Percentiles rank a stretch among this genome's conserved stretches.
Conservation (phyloP, 2,888 invertebrate species). For the Leucophora obtusa region DNA sequence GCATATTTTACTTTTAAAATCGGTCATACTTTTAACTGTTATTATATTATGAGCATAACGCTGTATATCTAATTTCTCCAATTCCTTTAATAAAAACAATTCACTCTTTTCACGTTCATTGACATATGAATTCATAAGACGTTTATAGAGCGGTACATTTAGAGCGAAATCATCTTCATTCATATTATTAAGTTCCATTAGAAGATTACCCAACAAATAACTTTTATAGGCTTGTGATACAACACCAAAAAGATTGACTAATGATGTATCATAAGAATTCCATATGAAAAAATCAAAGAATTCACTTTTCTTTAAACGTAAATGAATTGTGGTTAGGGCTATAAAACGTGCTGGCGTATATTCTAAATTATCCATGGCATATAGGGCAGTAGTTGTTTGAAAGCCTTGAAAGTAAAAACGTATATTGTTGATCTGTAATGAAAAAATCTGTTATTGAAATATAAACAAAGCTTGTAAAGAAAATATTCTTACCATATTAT, state of each 20-base stretch:
- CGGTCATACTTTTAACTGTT: constrained; percentile 67
- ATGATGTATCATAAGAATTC: constrained; percentile 67
- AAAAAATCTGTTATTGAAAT: too few species aligned
- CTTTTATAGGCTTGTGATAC: constrained; percentile 73
- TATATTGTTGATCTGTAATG: constrained; percentile 72
- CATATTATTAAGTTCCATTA: constrained; percentile 72
- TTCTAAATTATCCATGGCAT: constrained; percentile 53
- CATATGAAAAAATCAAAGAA: constrained; percentile 72
- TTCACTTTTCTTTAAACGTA: constrained; percentile 69
- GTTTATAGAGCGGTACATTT: constrained; percentile 69
- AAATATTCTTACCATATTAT: constrained; percentile 70
- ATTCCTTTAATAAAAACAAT: constrained; percentile 69
- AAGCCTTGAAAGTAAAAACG: constrained; percentile 73
- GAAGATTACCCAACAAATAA: constrained; percentile 72
- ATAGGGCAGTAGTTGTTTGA: constrained; percentile 56
- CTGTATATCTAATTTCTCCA: constrained; percentile 70
- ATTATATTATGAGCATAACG: constrained; percentile 69
- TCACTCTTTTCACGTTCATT: constrained; percentile 73
- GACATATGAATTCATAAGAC: constrained; percentile 71
- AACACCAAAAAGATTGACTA: constrained; percentile 71
- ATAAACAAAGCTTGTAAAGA: too few species aligned
- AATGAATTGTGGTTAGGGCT: constrained; percentile 71
- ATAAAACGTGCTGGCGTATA: constrained; percentile 73
- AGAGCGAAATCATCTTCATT: constrained; percentile 72
- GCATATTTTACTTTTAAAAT: constrained; percentile 73